phyloP scores from a whole-genome alignment of 2,797 vertebrate genomes.

The Cyprinodon diabolis region DNA sequence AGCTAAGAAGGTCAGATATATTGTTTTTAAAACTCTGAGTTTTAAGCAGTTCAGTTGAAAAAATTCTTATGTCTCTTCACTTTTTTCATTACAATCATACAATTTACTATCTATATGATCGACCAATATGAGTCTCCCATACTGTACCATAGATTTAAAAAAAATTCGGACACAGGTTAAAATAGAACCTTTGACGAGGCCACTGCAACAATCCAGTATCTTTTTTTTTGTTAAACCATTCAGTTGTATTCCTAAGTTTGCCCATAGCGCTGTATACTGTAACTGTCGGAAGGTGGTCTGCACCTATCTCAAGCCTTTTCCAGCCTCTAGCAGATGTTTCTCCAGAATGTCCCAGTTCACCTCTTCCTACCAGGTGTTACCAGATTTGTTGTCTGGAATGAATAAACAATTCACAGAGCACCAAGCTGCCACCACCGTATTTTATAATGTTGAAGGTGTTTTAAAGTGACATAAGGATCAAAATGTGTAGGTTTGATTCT shows the following conservation, averaged over 20 bases:
- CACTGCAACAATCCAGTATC: neutral
- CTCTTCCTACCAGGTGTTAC: neutral
- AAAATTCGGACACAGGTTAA: neutral
- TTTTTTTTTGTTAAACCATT: neutral
- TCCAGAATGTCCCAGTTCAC: neutral
- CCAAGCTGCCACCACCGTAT: neutral
- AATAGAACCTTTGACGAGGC: neutral
- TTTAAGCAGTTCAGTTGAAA: neutral
- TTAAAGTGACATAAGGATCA: neutral
- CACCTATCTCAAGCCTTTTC: too few relatives aligned
- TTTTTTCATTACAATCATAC: neutral
- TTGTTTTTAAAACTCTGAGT: constrained; percentile 23
- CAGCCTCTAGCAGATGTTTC: neutral
- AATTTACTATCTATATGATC: neutral
- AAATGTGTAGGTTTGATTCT: neutral
- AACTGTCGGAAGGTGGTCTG: too few relatives aligned
- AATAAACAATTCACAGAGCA: neutral
- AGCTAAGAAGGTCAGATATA: constrained; percentile 2
- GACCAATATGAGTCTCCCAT: neutral
- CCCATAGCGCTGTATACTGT: too few relatives aligned
- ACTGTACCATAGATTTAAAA: neutral
- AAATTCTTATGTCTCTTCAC: neutral
- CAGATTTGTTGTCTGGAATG: neutral
- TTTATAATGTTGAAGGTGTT: neutral
- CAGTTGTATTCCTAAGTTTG: neutral